Evolutionary conservation across 2,888 invertebrate species (phyloP), one percentile per base, ranked within the genome.

Genomic region (Carabus problematicus): DNA sequence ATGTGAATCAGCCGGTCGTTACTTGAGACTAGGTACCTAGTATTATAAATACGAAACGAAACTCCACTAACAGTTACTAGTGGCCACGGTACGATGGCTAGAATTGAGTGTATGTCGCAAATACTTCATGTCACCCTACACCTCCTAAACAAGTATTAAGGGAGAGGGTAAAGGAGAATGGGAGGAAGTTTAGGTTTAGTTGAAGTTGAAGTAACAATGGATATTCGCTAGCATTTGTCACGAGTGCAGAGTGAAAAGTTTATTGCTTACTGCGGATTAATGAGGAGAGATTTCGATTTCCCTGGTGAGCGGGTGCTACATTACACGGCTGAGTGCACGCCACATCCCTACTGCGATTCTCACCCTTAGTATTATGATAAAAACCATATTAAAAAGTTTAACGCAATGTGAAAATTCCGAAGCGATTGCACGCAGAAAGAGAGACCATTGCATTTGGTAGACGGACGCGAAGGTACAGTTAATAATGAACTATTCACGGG

Each of bases 321-420:
- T 64, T 64, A 56, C 56, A 64, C 64, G 56, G 43, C 29, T 18
- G 43, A 64, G 29, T 29, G 55, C 19, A 52, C 52, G 9, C 9
- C 14, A 52, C 52, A 52, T 52, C 16, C 19, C 16, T 52, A 62
- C 56, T 64, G n/a, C 64, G 64, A 64, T 56, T 64, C 43, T 64
- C 64, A 45, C 64, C 64, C 64, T 64, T 64, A 64, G 41, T 64
- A 64, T 54, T 64, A 64, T 64, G 55, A 64, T 3, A 29, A 29
- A 64, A 64, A 64, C 56, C 64, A 64, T 64, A 64, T 64, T 55
- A 64, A 64, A 64, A 64, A 64, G 64, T 64, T 64, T 64, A 12
- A 43, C 43, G 41, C n/a, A 43, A 64, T 52, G 64, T 64, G n/a
- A 43, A 64, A 64, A 56, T 64, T 64, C 64, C 29, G 6, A 29